Evolutionary conservation across 2,888 invertebrate genomes (phyloP).

Genomic region (Latrodectus hesperus): DNA sequence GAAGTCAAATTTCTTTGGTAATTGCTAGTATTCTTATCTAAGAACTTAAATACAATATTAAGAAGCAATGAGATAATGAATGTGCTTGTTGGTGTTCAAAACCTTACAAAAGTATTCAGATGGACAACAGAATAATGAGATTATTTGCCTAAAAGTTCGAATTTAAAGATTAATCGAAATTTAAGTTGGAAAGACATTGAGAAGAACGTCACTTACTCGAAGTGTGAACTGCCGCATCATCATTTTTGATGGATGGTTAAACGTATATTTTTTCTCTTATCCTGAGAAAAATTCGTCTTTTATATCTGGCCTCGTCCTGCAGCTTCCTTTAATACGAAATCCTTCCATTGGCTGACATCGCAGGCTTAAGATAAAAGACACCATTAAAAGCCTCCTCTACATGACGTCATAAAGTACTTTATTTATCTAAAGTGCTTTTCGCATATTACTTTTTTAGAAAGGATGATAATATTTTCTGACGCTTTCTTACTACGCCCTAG

Average conservation of each 20-base stretch:
- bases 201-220: too few species aligned
- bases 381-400: slow-evolving; percentile 37
- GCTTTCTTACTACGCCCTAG: background rate
- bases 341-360: slow-evolving; percentile 18
- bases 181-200: too few species aligned
- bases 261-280: background rate
- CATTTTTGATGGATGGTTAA: slow-evolving; percentile 57
- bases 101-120: too few species aligned
- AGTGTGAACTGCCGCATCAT: background rate
- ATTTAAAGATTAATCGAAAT: too few species aligned
- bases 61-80: too few species aligned
- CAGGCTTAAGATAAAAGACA: slow-evolving; percentile 61
- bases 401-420: slow-evolving; percentile 55
- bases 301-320: background rate
- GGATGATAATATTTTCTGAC: slow-evolving; percentile 51
- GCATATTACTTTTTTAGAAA: slow-evolving; percentile 54
- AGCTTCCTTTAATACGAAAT: background rate
- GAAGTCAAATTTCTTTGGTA: too few species aligned
- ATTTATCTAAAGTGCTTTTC: slow-evolving; percentile 67
- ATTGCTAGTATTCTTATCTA: too few species aligned
- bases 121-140: too few species aligned
- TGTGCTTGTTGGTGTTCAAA: too few species aligned
- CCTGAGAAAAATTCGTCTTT: slow-evolving; percentile 13
- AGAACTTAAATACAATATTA: too few species aligned
- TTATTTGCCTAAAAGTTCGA: too few species aligned